Conservation (phyloP, 1,140 invertebrate species). For the Leptonema lineaticorne region DNA sequence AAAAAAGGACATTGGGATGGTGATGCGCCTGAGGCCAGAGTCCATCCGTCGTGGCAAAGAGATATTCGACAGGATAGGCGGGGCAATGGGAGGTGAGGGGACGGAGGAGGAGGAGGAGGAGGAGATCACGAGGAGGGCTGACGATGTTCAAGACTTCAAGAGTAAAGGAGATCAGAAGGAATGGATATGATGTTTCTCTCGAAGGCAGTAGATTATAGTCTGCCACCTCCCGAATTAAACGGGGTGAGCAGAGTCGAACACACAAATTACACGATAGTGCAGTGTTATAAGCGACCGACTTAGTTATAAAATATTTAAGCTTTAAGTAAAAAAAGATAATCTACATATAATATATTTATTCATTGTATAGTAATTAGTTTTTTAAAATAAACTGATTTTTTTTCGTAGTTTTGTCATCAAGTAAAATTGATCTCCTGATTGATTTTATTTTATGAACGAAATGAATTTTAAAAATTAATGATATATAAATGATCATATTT, state of each 20-base stretch:
- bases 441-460: no score
- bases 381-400: no score
- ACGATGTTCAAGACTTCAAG: slow-evolving; percentile 12
- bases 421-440: no score
- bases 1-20: neutral
- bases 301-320: no score
- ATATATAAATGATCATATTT: no score
- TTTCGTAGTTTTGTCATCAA: no score
- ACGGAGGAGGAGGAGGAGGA: slow-evolving; percentile 6
- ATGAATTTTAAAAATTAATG: no score
- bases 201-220: slow-evolving; percentile 40
- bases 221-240: slow-evolving; percentile 42
- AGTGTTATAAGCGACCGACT: no score
- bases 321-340: no score
- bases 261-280: no score
- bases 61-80: slow-evolving; percentile 13
- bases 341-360: no score
- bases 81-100: slow-evolving; percentile 7
- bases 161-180: slow-evolving; percentile 16
- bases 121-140: slow-evolving; percentile 10
- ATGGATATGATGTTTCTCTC: slow-evolving; percentile 31
- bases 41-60: slow-evolving; percentile 14
- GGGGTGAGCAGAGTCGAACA: neutral
- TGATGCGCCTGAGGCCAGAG: slow-evolving; percentile 15
- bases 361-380: no score